Base-by-base conservation (phyloP, 2,888 invertebrate species). In the Dasysyrphus albostriatus region DNA sequence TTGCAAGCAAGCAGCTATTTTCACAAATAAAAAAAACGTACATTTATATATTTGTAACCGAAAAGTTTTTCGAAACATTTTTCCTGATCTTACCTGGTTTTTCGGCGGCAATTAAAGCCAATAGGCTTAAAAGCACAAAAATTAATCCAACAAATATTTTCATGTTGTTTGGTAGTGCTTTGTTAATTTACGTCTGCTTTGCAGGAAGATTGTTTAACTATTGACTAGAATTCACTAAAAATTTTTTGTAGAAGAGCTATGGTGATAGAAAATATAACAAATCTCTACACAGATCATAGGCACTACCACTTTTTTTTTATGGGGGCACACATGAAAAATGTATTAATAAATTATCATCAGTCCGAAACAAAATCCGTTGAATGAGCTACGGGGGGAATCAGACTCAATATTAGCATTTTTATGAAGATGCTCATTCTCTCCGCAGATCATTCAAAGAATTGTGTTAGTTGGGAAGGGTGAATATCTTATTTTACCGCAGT, bases 1-100 rank as follows among this genome's bases (percentile, higher is more conserved):
- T 32, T 56, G 42, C 10, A 69, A 42, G 19, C 84, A 85, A 6
- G 44, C 39, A 0, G 58, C 76, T 81, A 6, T 49, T 10, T 63
- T 0, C 9, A n/a, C n/a, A 14, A 24, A 24, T 44, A n/a, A 32
- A 32, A 32, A 32, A 32, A 32, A 16, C n/a, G n/a, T n/a, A n/a
- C n/a, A n/a, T n/a, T n/a, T n/a, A n/a, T n/a, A n/a, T n/a, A n/a
- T n/a, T n/a, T n/a, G n/a, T n/a, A n/a, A n/a, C n/a, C n/a, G n/a
- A n/a, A n/a, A n/a, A n/a, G n/a, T n/a, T 14, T 34, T 56, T 32
- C 5, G 5, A 6, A 56, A 34, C 8, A 14, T n/a, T 5, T n/a
- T n/a, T 7, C 12, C 8, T 37, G 10, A 39, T 9, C 10, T 34
- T 34, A 65, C 65, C 65, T 34, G 65, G 65, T 34, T 49, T 49